Evolutionary conservation across 2,888 invertebrate species (phyloP).

Genomic region (Drosophila dives): DNA sequence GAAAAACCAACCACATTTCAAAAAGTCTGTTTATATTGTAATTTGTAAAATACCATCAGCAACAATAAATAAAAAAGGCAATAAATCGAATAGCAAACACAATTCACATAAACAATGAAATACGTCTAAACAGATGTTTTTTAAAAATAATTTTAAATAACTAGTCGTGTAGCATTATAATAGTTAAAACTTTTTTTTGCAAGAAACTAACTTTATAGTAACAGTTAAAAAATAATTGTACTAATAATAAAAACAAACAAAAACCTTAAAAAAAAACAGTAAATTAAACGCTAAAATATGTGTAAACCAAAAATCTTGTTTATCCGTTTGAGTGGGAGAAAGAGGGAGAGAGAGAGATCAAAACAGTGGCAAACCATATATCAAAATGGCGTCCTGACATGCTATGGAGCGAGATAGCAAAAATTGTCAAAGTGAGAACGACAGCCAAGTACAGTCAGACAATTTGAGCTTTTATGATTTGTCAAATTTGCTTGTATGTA

Average conservation of each 20-base stretch:
- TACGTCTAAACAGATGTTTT: constrained; percentile 41
- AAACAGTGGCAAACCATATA: constrained; percentile 3
- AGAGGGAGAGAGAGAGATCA: neutral
- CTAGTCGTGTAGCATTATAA: constrained; percentile 72
- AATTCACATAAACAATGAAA: constrained; percentile 16
- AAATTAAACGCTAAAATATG: constrained; percentile 5
- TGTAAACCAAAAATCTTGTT: neutral
- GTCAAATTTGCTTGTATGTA: constrained; percentile 11
- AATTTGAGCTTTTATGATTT: constrained; percentile 9
- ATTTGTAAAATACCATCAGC: neutral
- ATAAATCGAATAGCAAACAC: constrained; percentile 10
- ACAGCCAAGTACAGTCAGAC: constrained; percentile 31
- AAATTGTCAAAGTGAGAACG: neutral
- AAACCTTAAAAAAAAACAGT: constrained; percentile 2
- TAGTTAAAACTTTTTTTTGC: constrained; percentile 65
- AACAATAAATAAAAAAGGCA: neutral
- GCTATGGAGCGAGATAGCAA: constrained; percentile 19
- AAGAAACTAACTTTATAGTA: constrained; percentile 37
- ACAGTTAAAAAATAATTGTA: constrained; percentile 19
- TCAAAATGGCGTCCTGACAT: constrained; percentile 46
- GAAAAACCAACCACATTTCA: neutral
- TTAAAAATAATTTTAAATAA: constrained; percentile 51
- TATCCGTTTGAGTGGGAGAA: constrained; percentile 2
- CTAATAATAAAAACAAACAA: constrained; percentile 36
- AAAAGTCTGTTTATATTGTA: constrained; percentile 2